Conservation (phyloP, 2,888 invertebrate species). For the Xanthostigma xanthostigma region DNA sequence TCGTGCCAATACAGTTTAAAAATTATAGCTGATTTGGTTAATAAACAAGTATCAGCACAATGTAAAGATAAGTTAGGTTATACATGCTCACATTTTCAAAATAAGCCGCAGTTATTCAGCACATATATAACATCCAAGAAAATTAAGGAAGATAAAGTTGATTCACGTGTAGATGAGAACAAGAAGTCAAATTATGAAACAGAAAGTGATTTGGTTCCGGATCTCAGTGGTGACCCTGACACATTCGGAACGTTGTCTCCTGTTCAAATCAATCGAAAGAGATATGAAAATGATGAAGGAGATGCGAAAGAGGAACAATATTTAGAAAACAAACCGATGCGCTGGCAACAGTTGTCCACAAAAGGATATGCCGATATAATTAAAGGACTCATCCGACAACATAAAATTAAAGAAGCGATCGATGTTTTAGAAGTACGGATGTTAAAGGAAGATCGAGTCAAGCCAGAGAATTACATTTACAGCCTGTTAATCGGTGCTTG, state of each 20-base stretch:
- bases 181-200: too few species aligned
- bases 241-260: slow-evolving; percentile 35
- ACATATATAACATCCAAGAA: too few species aligned
- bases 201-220: neutral
- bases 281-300: slow-evolving; percentile 30
- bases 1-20: too few species aligned
- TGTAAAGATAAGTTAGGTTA: too few species aligned
- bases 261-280: slow-evolving; percentile 21
- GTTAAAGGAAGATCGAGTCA: slow-evolving; percentile 59
- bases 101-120: too few species aligned
- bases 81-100: too few species aligned
- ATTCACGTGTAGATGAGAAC: too few species aligned
- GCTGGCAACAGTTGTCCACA: slow-evolving; percentile 35
- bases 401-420: slow-evolving; percentile 60
- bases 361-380: slow-evolving; percentile 58
- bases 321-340: slow-evolving; percentile 32
- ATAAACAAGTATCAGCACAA: too few species aligned
- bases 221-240: slow-evolving; percentile 35
- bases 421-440: slow-evolving; percentile 63
- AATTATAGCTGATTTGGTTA: too few species aligned
- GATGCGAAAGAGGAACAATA: slow-evolving; percentile 45
- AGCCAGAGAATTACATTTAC: slow-evolving; percentile 66
- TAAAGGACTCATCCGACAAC: slow-evolving; percentile 45
- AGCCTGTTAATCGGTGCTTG: slow-evolving; percentile 71
- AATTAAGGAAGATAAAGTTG: too few species aligned